These are phyloP conservation scores for Brachyhypopomus gauderio DNA, from an alignment of 2,113 vertebrate species.

Conservation along the genomic window DNA sequence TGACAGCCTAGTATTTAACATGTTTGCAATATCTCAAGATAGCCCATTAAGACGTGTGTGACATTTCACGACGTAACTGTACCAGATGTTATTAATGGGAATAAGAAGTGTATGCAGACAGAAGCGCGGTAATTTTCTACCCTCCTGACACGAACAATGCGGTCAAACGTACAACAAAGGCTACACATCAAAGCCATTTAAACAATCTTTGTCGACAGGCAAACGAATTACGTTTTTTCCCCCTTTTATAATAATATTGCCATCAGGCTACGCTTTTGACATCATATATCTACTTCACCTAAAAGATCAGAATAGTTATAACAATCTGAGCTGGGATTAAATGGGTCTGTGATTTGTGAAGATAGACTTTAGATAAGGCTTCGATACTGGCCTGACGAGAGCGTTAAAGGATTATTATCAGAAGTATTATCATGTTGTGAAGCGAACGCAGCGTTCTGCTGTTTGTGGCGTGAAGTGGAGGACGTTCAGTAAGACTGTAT, in stretches of 20 bases:
- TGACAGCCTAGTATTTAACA: conserved; percentile 66
- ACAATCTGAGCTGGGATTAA: conserved; percentile 12
- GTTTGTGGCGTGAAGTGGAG: conserved; percentile 2
- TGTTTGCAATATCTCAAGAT: conserved; percentile 57
- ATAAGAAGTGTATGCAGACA: conserved; percentile 62
- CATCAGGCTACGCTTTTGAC: conserved; percentile 29
- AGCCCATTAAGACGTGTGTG: conserved; percentile 74
- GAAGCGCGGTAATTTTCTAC: conserved; percentile 53
- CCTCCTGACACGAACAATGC: conserved; percentile 69
- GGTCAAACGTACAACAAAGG: conserved; percentile 57
- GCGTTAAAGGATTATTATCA: conserved; percentile 28
- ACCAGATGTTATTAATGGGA: conserved; percentile 78
- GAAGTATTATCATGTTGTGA: too few species aligned
- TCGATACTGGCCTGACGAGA: conserved; percentile 27
- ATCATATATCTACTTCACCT: conserved; percentile 11
- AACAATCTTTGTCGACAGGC: conserved; percentile 31
- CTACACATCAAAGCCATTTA: conserved; percentile 6
- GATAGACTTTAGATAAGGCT: conserved; percentile 36
- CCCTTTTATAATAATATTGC: not conserved
- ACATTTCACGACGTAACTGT: conserved; percentile 74
- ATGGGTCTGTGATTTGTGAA: conserved; percentile 24
- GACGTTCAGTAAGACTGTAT: conserved; percentile 19
- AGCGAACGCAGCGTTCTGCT: not conserved
- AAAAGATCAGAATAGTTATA: conserved; percentile 16
- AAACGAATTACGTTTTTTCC: not conserved